Evolutionary conservation across 1,140 invertebrate genomes (phyloP).

Genomic region (Caenorhabditis inopinata): DNA sequence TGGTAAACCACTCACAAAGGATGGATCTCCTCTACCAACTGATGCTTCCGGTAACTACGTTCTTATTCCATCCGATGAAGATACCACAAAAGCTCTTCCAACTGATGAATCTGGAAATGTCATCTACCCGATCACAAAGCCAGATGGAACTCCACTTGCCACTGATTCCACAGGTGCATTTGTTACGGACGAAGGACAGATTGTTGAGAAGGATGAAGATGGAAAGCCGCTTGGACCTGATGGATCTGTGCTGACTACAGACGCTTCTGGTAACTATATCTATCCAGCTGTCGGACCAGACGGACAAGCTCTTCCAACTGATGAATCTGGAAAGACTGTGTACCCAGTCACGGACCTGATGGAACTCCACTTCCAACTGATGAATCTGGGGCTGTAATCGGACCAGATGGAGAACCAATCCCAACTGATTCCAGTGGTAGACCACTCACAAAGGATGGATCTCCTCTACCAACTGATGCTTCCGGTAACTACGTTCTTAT

Average conservation of each 20-base stretch:
- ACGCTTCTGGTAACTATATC: constrained; percentile 5
- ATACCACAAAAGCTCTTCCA: neutral
- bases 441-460: constrained; percentile 16
- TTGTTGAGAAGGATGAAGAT: constrained; percentile 3
- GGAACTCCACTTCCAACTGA: constrained; percentile 36
- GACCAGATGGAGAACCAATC: constrained; percentile 41
- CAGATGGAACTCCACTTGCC: constrained; percentile 28
- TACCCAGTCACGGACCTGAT: no score
- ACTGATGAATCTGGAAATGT: constrained; percentile 1
- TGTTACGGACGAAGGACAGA: neutral
- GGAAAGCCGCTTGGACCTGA: constrained; percentile 40
- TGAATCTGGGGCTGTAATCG: constrained; percentile 12
- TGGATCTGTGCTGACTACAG: constrained; percentile 36
- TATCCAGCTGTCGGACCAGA: constrained; percentile 19
- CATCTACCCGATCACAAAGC: constrained; percentile 17
- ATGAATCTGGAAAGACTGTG: neutral
- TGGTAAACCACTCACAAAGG: constrained; percentile 37
- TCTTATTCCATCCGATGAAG: neutral
- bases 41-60: constrained; percentile 1
- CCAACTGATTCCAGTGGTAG: constrained; percentile 30
- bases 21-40: constrained; percentile 43
- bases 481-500: constrained; percentile 31
- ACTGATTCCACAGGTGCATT: constrained; percentile 6
- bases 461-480: constrained; percentile 42
- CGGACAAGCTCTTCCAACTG: constrained; percentile 7